Evolutionary conservation across 2,797 vertebrate genomes (phyloP).

Genomic region (Momotus momota): DNA sequence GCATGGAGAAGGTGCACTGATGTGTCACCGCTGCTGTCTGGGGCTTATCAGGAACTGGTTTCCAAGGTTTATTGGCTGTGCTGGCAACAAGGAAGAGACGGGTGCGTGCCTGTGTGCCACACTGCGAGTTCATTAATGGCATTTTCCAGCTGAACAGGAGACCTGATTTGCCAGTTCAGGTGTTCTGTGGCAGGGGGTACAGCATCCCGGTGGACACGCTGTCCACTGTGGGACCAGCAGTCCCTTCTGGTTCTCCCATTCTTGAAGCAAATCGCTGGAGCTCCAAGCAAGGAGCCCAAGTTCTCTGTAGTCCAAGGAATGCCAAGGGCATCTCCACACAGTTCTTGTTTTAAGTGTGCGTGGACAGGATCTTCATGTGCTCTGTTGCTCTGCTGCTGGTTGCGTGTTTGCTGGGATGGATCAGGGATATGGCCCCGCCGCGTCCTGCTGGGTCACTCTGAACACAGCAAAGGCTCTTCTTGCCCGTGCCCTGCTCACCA

Average conservation of each 20-base stretch:
- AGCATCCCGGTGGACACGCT: fast-evolving
- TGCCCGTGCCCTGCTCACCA: fast-evolving
- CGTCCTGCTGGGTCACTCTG: fast-evolving
- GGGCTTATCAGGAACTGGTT: not conserved
- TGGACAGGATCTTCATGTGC: not conserved
- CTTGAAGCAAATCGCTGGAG: not conserved
- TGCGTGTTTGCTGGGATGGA: fast-evolving
- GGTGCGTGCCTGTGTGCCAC: not conserved
- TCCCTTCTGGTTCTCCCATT: not conserved
- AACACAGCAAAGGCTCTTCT: fast-evolving
- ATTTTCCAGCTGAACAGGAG: not conserved
- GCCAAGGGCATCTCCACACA: not conserved
- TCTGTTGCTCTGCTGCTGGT: not conserved
- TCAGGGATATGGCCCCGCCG: not conserved
- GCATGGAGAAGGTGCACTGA: not conserved
- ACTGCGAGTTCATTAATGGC: not conserved
- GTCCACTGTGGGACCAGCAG: fast-evolving
- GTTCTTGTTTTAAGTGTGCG: not conserved
- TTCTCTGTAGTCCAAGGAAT: not conserved
- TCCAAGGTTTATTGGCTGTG: not conserved
- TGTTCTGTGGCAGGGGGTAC: not conserved
- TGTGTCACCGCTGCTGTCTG: fast-evolving
- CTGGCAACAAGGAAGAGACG: not conserved
- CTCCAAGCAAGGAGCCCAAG: not conserved
- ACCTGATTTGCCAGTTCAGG: not conserved